Evolutionary conservation across 2,888 invertebrate genomes (phyloP), one percentile per base, ranked within the genome.

Genomic region (Alitta virens): DNA sequence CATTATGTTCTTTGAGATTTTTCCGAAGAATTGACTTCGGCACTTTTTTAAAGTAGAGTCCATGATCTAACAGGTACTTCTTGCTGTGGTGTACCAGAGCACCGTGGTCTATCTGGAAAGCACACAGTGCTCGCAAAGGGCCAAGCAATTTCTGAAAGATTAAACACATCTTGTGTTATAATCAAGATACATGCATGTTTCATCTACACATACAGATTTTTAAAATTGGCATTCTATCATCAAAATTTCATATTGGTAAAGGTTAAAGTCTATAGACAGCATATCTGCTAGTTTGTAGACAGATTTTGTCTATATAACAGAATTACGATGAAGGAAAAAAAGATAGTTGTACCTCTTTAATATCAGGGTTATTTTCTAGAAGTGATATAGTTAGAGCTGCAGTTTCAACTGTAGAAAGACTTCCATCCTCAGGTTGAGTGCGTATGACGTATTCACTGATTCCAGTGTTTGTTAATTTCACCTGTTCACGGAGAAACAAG

Each of bases 31-130:
- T 33, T 33, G 33, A 7, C 33, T 59, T 59, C 2, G 38, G 50
- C 23, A 0, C 27, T 26, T 53, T 72, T 67, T 79, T 79, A 23
- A 72, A 72, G 72, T 79, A 81, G 9, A 80, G 72, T 23, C 82
- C 82, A 64, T 80, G 77, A 60, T 79, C 75, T 2, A 94, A 88
- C 69, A 91, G 85, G 83, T 88, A 92, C 78, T 94, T 93, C 83
- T 93, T 94, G 71, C 94, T 94, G 75, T 94, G 91, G 83, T 96
- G 95, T 46, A 90, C 90, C 0, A 94, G 92, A 38, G 95, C 95
- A 14, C 96, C 96, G 84, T 94, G 92, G 70, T 90, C 86, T 63
- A 96, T 82, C 78, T 96, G 95, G 83, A 88, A 92, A 78, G 89
- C 86, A 81, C 95, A 95, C 46, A 96, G 84, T 43, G 90, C 87